phyloP scores from a whole-genome alignment of 2,797 vertebrate species.

The Luscinia luscinia region DNA sequence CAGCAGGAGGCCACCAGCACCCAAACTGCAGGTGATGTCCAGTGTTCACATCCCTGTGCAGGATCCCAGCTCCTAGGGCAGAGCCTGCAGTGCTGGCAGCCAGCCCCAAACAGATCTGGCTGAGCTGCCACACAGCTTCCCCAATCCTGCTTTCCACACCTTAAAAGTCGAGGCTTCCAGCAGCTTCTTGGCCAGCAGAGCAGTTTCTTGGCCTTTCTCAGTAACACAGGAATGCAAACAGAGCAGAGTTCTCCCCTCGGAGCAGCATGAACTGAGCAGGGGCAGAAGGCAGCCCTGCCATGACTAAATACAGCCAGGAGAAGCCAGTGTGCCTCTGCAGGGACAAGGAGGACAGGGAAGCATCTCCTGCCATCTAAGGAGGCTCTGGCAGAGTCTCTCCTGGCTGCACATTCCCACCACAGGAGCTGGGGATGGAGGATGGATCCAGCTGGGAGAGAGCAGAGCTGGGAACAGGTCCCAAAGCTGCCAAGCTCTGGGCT shows the following conservation, averaged over 20 bases:
- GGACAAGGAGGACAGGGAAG: neutral
- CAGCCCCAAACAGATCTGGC: neutral
- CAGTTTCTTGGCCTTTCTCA: constrained; percentile 12
- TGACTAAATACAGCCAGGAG: constrained; percentile 64
- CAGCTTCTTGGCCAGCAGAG: neutral
- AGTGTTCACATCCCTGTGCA: neutral
- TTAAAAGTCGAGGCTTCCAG: constrained; percentile 19
- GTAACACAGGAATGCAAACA: constrained; percentile 57
- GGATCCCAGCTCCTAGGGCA: neutral
- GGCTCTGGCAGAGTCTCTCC: neutral
- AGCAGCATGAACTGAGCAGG: neutral
- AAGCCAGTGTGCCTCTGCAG: neutral
- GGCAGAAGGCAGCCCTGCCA: neutral
- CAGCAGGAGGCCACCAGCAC: neutral
- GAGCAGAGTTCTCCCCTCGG: neutral
- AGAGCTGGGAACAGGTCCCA: neutral
- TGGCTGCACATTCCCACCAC: neutral
- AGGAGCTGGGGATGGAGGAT: neutral
- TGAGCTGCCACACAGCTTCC: neutral
- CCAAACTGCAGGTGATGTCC: neutral
- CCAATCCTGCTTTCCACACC: neutral
- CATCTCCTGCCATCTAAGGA: neutral
- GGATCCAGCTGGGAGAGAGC: neutral
- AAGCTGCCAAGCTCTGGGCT: neutral
- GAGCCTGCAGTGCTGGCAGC: neutral